These are phyloP conservation scores for Neuroscelio doddi DNA, from an alignment of 2,888 invertebrate species.

Conservation along the genomic window DNA sequence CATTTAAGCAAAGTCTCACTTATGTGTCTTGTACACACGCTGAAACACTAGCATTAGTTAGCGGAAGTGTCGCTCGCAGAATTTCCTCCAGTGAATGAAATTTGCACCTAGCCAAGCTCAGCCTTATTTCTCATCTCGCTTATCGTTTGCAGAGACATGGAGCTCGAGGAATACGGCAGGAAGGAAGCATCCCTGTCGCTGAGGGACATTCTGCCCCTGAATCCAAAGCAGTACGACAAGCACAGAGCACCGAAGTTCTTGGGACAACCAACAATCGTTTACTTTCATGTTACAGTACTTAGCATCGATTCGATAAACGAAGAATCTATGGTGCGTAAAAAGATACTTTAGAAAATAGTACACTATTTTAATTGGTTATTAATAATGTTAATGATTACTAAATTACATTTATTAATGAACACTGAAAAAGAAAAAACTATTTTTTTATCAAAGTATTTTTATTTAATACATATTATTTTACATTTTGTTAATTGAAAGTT, in stretches of 20 bases:
- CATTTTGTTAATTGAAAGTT: neutral
- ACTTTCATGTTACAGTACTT: constrained; percentile 92
- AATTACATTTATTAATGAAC: no score
- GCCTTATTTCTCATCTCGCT: constrained; percentile 52
- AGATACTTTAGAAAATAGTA: neutral
- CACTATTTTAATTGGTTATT: no score
- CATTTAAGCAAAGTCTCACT: constrained; percentile 22
- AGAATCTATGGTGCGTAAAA: constrained; percentile 86
- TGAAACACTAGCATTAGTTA: constrained; percentile 40
- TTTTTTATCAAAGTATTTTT: neutral
- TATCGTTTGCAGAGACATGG: constrained; percentile 65
- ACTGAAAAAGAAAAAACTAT: no score
- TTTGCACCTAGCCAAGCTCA: constrained; percentile 32
- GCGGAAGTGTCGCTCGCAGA: constrained; percentile 44
- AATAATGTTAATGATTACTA: no score
- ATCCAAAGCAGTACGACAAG: constrained; percentile 91
- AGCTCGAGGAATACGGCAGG: constrained; percentile 66
- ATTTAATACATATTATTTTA: neutral
- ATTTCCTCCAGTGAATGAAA: constrained; percentile 31
- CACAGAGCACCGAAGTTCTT: constrained; percentile 89
- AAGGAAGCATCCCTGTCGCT: constrained; percentile 82
- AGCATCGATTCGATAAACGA: constrained; percentile 96
- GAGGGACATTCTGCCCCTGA: constrained; percentile 88
- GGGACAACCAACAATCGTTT: constrained; percentile 90
- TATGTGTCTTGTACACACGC: constrained; percentile 35